Base-by-base conservation (phyloP, 2,113 vertebrate genomes). In the Seriola quinqueradiata region DNA sequence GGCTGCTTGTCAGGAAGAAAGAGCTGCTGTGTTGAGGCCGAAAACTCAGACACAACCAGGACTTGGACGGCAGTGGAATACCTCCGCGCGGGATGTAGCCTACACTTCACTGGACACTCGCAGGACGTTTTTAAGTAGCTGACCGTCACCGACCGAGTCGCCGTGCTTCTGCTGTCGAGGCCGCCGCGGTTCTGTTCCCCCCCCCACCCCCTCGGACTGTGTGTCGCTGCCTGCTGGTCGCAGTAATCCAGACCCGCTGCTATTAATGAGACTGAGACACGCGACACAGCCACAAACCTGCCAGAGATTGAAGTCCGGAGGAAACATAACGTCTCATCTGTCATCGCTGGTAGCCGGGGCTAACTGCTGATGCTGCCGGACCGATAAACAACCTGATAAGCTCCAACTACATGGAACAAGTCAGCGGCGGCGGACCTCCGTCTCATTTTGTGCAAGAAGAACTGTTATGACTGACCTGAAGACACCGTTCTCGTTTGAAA, bases 1-100 rank as follows among this genome's bases (percentile, higher is more conserved):
- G 67, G 66, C 34, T 88, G 86, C 85, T 88, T 64, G 90, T 89
- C 91, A 91, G 89, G 92, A 93, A 93, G 91, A 92, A 92, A 92
- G 91, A 89, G 75, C 78, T 86, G 92, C 87, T 93, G 87, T 91
- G 86, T 91, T 84, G 79, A 92, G 92, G 90, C 92, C 90, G 86
- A 89, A 17, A 67, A 61, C 79, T 89, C 82, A 76, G 82, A 87
- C 90, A 61, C 67, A 38, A 80, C 12, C 83, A 70, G 81, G 61
- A 89, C 19, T 58, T 54, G 74, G 70, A 74, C 46, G 77, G 55
- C 5, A 4, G 60, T 5, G 70, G 77, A 69, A 52, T 34, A 17
- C 11, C 17, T 50, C 70, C 3, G 38, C 3, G 19, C n/a, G 14
- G 14, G 17, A 61, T 46, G 16, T 46, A 38, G 8, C 28, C 28